A percentile compares a stretch with the other conserved stretches of the same genome.
Evolutionary conservation across 37 sponge, comb jelly and placozoan species (phyloP).

Genomic region (Hormiphora californensis): DNA sequence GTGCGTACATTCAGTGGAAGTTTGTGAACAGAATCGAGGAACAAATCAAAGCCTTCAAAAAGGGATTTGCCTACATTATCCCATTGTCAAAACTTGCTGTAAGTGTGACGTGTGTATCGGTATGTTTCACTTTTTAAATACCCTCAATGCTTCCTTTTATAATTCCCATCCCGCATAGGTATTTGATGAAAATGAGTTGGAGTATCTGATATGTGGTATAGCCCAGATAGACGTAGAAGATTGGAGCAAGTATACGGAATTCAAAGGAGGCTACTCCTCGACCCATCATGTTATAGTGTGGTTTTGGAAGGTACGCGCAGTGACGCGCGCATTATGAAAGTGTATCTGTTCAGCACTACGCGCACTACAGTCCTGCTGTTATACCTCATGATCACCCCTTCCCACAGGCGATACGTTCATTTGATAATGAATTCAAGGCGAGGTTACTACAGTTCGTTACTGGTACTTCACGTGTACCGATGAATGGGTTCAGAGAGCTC

Average conservation of each 20-base stretch:
- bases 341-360: neutral
- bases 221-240: constrained; percentile 88
- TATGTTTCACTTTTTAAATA: neutral
- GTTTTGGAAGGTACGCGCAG: constrained; percentile 88
- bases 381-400: neutral
- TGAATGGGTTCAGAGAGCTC: constrained; percentile 98
- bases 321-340: neutral
- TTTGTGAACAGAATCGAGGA: constrained; percentile 78
- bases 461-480: constrained; percentile 94
- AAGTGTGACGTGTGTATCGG: neutral
- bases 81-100: constrained; percentile 56
- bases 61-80: constrained; percentile 86
- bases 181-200: constrained; percentile 51
- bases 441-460: constrained; percentile 95
- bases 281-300: constrained; percentile 74
- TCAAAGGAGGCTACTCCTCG: constrained; percentile 67
- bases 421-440: constrained; percentile 80
- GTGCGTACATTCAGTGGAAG: constrained; percentile 83
- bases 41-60: constrained; percentile 84
- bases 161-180: constrained; percentile 57
- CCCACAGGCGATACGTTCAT: constrained; percentile 75
- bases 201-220: constrained; percentile 94
- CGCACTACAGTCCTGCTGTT: neutral
- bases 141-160: neutral
- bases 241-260: constrained; percentile 83